Base-by-base conservation (phyloP, 1,140 invertebrate species). In the Ptiloglossa arizonensis region DNA sequence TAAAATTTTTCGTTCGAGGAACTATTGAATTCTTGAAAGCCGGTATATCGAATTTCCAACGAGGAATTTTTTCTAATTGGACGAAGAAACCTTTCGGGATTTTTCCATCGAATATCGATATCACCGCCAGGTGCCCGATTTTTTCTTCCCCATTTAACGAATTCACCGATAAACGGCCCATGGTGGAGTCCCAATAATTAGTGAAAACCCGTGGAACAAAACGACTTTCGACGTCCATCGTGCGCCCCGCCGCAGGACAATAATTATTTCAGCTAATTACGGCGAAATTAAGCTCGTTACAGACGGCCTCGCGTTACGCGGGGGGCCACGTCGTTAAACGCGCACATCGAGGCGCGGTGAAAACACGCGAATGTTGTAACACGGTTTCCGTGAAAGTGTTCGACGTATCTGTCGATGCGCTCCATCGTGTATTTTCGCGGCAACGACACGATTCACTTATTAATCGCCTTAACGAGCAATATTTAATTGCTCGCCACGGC, bases 241-340 rank as follows among this genome's bases (percentile, higher is more conserved):
- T 5, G 32, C 54, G 9, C 0, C 11, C 22, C 9, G 32, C 5
- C 22, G 8, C 71, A n/a, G 5, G 13, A 44, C 27, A 29, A 75
- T 75, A 75, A 75, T 67, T 68, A 75, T 57, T 75, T 56, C 62
- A 75, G 63, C 63, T 67, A 75, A 77, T 77, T 56, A 71, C 32
- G 29, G 27, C 0, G n/a, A 70, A 71, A 70, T 77, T 41, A n/a
- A n/a, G 22, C 74, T 60, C 32, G 74, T 59, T 71, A 71, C 54
- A 59, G 27, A 48, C 22, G 41, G 8, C 22, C n/a, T n/a, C 63
- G 44, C n/a, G 59, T 62, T 62, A 44, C 59, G 35, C 60, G 13
- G 35, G n/a, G 13, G 35, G n/a, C 5, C 50, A 24, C n/a, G 9
- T 22, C 50, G 44, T 22, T 5, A 29, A 56, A 56, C 67, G 67